Base-by-base conservation (phyloP, 2,797 vertebrate genomes). In the Falco novaeseelandiae region DNA sequence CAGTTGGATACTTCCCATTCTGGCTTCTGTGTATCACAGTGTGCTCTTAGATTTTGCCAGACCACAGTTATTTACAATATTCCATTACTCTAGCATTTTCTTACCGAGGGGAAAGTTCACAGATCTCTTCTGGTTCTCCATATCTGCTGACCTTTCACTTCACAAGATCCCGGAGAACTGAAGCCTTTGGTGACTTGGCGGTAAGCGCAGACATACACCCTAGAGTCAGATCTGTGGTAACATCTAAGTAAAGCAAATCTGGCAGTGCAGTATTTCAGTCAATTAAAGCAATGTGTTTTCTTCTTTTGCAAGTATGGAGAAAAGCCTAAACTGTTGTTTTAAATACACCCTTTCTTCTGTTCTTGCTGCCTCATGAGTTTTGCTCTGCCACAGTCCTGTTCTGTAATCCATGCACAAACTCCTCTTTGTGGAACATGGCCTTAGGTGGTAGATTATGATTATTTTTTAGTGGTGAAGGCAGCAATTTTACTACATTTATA, bases 41-140 rank as follows among this genome's bases (percentile, higher is more conserved):
- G 70, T 90, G 61, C 58, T 80, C 63, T 67, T 10, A 67, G 57
- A 48, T 77, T 90, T 90, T 91, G 90, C 93, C 92, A 96, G 96
- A 95, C 96, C 96, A 94, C 97, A 96, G 86, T 83, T 95, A 96
- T 92, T 94, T 87, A 77, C 63, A 85, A 48, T 95, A 93, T 93
- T 90, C 52, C 88, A 73, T 93, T 87, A 92, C 71, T 67, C n/a
- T 20, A 85, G 67, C 49, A 0, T 90, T 95, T 96, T 96, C 48
- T 67, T 80, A 93, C n/a, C 27, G 29, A 85, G 52, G 44, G 83
- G 48, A 93, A 73, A 74, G 97, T 90, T 96, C 81, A 85, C 81
- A 57, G 52, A 59, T 83, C 78, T 82, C 70, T 82, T 83, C 87
- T 0, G 0, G 55, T 92, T 94, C 83, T 87, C 62, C 2, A 0